Conservation (phyloP, 2,888 invertebrate species). For the Petrolisthes cinctipes region DNA sequence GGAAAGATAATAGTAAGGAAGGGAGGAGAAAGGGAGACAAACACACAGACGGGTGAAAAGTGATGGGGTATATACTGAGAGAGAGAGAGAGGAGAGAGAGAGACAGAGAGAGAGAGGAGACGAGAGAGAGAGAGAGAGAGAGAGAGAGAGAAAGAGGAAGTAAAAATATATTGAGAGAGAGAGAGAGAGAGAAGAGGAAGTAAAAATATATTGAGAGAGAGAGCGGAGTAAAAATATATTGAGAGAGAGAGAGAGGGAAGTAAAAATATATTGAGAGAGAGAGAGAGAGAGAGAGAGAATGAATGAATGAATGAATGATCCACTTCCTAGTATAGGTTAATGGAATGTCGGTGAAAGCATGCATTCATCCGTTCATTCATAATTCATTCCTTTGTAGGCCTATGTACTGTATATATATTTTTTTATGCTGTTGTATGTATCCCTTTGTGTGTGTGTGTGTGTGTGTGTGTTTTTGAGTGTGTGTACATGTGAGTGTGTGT, state of each 20-base stretch:
- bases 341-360: too few species aligned
- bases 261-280: background rate
- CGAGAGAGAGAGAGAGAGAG: background rate
- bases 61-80: background rate
- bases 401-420: too few species aligned
- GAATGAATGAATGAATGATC: background rate
- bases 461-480: too few species aligned
- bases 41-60: background rate
- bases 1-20: background rate
- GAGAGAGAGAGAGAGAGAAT: conserved; percentile 1
- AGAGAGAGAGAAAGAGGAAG: background rate
- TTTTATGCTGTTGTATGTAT: too few species aligned
- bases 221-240: background rate
- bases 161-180: too few species aligned
- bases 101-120: background rate
- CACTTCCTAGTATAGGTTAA: background rate
- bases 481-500: too few species aligned
- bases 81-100: background rate
- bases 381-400: too few species aligned
- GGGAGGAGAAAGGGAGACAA: background rate
- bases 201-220: background rate
- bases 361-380: too few species aligned
- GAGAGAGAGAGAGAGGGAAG: background rate
- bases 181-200: background rate
- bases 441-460: too few species aligned